Evolutionary conservation across 2,797 vertebrate species (phyloP).

Genomic region (Chelidonichthys spinosus): DNA sequence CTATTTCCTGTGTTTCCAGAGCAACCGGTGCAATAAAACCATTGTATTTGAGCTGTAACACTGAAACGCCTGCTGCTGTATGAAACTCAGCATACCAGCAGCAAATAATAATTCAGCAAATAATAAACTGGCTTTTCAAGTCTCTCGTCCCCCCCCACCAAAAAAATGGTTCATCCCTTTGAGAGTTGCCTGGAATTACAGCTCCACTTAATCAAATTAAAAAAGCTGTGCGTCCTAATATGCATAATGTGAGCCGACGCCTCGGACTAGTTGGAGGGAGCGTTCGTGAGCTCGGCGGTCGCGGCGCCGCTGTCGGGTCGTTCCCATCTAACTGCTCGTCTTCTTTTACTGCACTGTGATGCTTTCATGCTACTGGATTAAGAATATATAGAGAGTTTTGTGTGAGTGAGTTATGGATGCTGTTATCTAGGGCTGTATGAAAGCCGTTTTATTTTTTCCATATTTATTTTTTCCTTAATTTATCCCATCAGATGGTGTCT

Average conservation of each 20-base stretch:
- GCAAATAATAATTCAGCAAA: too few species aligned
- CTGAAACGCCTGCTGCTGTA: not conserved
- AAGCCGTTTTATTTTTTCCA: too few species aligned
- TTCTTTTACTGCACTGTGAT: constrained; percentile 35
- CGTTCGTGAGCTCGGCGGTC: constrained; percentile 10
- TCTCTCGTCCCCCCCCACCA: too few species aligned
- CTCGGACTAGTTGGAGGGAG: constrained; percentile 28
- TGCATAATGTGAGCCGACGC: constrained; percentile 19
- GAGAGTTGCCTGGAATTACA: constrained; percentile 31
- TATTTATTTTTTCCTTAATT: too few species aligned
- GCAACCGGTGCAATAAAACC: not conserved
- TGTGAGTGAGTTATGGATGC: too few species aligned
- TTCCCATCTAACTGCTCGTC: constrained; percentile 25
- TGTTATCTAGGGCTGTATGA: too few species aligned
- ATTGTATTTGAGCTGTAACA: constrained; percentile 4
- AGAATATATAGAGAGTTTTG: not conserved
- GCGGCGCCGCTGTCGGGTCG: not conserved
- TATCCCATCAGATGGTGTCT: too few species aligned
- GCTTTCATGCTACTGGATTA: constrained; percentile 31
- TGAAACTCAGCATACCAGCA: too few species aligned
- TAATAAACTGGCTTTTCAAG: too few species aligned
- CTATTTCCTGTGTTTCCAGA: not conserved
- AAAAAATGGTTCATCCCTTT: constrained; percentile 24
- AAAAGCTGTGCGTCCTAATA: constrained; percentile 26
- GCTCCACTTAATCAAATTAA: constrained; percentile 42